phyloP scores from a whole-genome alignment of 2,797 vertebrate genomes.

The Leptoclinus maculatus region DNA sequence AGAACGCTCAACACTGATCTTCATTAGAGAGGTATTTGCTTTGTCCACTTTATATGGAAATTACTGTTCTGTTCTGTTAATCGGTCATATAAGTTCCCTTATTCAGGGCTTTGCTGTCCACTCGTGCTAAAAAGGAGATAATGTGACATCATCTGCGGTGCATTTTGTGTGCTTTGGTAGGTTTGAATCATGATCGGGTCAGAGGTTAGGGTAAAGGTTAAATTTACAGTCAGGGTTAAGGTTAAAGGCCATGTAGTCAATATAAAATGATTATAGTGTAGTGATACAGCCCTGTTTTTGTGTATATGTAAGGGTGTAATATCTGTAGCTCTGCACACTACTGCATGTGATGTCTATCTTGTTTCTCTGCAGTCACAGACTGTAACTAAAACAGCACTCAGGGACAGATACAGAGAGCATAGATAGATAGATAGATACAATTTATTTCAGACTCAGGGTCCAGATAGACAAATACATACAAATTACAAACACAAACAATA shows the following conservation, averaged over 20 bases:
- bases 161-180: background rate
- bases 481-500: too few relatives aligned
- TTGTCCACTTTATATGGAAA: slow-evolving; percentile 70
- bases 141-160: background rate
- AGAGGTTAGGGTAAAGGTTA: background rate
- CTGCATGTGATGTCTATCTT: background rate
- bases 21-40: slow-evolving; percentile 63
- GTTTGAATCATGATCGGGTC: slow-evolving; percentile 8
- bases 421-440: too few relatives aligned
- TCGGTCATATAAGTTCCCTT: slow-evolving; percentile 31
- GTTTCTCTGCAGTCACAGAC: background rate
- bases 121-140: slow-evolving; percentile 15
- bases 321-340: background rate
- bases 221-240: slow-evolving; percentile 5
- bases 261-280: background rate
- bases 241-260: background rate
- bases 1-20: slow-evolving; percentile 54
- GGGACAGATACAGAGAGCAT: background rate
- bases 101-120: background rate
- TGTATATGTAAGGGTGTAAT: background rate
- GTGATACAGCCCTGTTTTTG: background rate
- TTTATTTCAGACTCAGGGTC: too few relatives aligned
- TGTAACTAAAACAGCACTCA: slow-evolving; percentile 1
- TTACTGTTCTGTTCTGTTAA: slow-evolving; percentile 46
- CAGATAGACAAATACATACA: too few relatives aligned